Base-by-base conservation (phyloP, 2,113 vertebrate genomes). In the Elgaria multicarinata region DNA sequence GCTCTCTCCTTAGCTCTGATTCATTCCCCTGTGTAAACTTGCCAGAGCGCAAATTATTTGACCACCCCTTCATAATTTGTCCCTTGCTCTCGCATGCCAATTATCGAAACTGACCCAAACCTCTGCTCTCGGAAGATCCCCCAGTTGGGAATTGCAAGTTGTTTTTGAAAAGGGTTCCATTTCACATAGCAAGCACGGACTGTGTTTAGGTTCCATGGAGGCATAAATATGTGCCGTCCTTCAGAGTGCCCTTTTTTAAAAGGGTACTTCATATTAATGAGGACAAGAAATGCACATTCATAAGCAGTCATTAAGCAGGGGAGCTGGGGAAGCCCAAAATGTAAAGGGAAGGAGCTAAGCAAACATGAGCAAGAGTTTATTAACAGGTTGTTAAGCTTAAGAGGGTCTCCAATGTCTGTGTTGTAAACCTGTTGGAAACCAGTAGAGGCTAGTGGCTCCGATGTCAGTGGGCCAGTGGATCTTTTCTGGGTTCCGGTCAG, bases 21-120 rank as follows among this genome's bases (percentile, higher is more conserved):
- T 92, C 93, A 93, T 95, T 96, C 94, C 95, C 83, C 91, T 94
- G 94, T 94, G 94, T 94, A 96, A 95, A 96, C 90, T 89, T 93
- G 93, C 83, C 90, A 94, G 92, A 90, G 93, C 93, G 92, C 95
- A 94, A 87, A 96, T 96, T 95, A 95, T 94, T 95, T 96, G 93
- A 94, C 95, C 93, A 90, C 93, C 91, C 94, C 93, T 94, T 95
- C 94, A 88, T 95, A 95, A 96, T 95, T 94, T 95, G 89, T 95
- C 93, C 92, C 95, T 87, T 77, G 83, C 3, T 86, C 92, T 94
- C 82, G 22, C 76, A 94, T 93, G 90, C 93, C 92, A 95, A 93
- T 94, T 95, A 95, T 89, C 93, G 81, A 94, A 96, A 96, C 77
- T 89, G 94, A 96, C 95, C 91, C 94, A 94, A 93, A 95, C 92